These are phyloP conservation scores for Malthinus flaveolus DNA, from an alignment of 2,888 invertebrate species.

Conservation along the genomic window DNA sequence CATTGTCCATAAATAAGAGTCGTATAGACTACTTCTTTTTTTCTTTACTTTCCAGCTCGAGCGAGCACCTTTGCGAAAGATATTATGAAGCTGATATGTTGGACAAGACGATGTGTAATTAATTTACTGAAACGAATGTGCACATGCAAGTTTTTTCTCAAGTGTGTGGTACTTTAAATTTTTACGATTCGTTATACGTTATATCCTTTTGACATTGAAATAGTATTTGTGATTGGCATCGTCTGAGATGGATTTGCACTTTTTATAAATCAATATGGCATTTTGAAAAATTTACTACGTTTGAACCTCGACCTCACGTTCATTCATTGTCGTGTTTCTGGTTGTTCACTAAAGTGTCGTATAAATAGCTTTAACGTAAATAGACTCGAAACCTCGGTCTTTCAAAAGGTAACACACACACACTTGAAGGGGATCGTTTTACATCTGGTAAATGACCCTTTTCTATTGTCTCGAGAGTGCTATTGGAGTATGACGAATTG, in stretches of 20 bases:
- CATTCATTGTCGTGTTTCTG: conserved; percentile 1
- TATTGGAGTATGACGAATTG: no score
- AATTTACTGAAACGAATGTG: conserved; percentile 37
- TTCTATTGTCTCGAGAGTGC: no score
- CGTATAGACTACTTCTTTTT: conserved; percentile 32
- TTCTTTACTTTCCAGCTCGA: conserved; percentile 22
- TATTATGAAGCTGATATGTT: conserved; percentile 31
- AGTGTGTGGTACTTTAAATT: neutral
- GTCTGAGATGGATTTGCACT: neutral
- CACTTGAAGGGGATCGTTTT: no score
- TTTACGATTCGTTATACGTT: neutral
- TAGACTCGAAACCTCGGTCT: no score
- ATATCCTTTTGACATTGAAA: no score
- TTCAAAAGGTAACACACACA: no score
- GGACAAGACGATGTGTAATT: conserved; percentile 33
- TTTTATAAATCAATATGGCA: conserved; percentile 1
- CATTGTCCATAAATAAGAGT: conserved; percentile 38
- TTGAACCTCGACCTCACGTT: neutral
- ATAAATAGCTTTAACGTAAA: neutral
- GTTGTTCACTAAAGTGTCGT: neutral
- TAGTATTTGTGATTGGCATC: conserved; percentile 1
- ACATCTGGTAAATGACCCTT: no score
- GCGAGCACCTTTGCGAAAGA: conserved; percentile 27
- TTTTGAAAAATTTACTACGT: neutral
- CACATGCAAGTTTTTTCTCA: conserved; percentile 30